A percentile compares a stretch with the other conserved stretches of the same genome.
Evolutionary conservation across 2,797 vertebrate genomes (phyloP).

Genomic region (Otolemur crassicaudatus): DNA sequence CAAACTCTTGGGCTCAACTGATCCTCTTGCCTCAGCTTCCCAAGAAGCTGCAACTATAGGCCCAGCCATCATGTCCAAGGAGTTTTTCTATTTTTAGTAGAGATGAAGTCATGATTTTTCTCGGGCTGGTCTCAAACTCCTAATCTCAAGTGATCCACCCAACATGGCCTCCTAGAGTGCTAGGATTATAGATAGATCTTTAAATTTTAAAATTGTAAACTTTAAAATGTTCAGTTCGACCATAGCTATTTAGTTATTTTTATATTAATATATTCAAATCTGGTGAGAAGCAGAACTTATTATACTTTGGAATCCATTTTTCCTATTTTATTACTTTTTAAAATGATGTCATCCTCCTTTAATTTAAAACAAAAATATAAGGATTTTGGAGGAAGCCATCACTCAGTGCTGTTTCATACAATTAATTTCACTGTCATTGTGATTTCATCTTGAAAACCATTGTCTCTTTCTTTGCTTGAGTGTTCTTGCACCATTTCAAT

Average conservation of each 20-base stretch:
- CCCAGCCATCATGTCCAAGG: too few relatives aligned
- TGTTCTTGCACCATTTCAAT: not conserved
- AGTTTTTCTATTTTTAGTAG: too few relatives aligned
- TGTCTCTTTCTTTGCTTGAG: not conserved
- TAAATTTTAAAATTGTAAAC: not conserved
- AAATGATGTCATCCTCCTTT: not conserved
- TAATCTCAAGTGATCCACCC: too few relatives aligned
- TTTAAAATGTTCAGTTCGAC: not conserved
- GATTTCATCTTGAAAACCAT: not conserved
- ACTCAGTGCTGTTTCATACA: not conserved
- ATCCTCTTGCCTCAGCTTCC: too few relatives aligned
- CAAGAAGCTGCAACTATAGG: too few relatives aligned
- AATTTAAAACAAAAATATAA: not conserved
- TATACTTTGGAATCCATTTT: not conserved
- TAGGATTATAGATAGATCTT: too few relatives aligned
- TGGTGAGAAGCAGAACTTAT: not conserved
- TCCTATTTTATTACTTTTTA: not conserved
- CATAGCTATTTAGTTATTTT: not conserved
- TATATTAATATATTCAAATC: not conserved
- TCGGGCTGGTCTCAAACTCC: too few relatives aligned
- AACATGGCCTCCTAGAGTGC: too few relatives aligned
- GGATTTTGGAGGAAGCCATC: not conserved
- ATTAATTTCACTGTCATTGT: slow-evolving; percentile 20
- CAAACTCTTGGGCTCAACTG: too few relatives aligned
- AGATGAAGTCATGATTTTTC: too few relatives aligned